A percentile compares a stretch with the other conserved stretches of the same genome.
phyloP scores from a whole-genome alignment of 2,797 vertebrate species.

The Peromyscus eremicus region DNA sequence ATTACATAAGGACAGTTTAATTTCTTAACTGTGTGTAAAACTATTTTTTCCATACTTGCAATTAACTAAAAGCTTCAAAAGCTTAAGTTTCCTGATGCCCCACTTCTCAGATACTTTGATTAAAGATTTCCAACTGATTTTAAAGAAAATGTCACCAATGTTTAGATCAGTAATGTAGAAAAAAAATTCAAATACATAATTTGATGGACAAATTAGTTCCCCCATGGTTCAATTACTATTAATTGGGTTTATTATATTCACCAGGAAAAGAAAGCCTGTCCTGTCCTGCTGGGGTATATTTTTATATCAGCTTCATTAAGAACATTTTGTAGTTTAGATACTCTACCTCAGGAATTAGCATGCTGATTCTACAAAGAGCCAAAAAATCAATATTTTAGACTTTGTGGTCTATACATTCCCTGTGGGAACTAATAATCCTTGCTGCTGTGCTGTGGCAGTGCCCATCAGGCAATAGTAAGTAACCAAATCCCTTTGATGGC shows the following conservation, averaged over 20 bases:
- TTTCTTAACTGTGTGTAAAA: background rate
- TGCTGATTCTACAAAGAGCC: background rate
- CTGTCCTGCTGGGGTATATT: background rate
- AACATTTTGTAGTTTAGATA: background rate
- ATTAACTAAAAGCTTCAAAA: constrained; percentile 54
- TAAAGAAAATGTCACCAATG: constrained; percentile 20
- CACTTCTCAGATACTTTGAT: constrained; percentile 3
- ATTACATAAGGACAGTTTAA: constrained; percentile 2
- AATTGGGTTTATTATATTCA: background rate
- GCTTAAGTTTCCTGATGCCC: background rate
- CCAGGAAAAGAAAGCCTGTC: background rate
- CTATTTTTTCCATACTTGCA: constrained; percentile 11
- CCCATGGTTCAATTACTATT: background rate
- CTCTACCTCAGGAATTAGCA: background rate
- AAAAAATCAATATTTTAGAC: background rate
- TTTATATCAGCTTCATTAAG: background rate
- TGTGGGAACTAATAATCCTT: background rate
- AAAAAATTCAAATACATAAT: background rate
- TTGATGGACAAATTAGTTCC: constrained; percentile 33
- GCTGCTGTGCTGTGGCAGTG: background rate
- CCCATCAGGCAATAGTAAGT: background rate
- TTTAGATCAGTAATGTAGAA: background rate
- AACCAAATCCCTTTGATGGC: accelerated
- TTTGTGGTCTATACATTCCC: background rate
- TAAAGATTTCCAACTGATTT: constrained; percentile 58